phyloP scores from a whole-genome alignment of 1,140 invertebrate genomes.

The Drosophila asahinai region DNA sequence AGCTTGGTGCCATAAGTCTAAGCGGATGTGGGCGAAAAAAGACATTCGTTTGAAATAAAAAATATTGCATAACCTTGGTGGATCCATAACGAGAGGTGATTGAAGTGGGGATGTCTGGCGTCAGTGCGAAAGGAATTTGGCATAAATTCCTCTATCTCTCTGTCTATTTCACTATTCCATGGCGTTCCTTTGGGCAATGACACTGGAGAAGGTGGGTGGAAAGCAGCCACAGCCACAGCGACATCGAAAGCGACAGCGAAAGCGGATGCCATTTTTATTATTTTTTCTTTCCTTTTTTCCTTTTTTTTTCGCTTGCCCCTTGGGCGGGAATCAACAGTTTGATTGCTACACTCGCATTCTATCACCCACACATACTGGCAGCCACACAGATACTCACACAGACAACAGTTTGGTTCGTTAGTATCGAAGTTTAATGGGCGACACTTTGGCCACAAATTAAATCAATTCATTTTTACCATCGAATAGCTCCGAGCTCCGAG shows the following conservation, averaged over 20 bases:
- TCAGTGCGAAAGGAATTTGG: slow-evolving; percentile 42
- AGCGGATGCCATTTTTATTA: slow-evolving; percentile 52
- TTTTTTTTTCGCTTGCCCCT: slow-evolving; percentile 25
- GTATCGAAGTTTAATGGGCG: slow-evolving; percentile 44
- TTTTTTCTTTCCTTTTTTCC: slow-evolving; percentile 15
- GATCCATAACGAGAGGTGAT: slow-evolving; percentile 29
- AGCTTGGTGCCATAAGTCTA: background rate
- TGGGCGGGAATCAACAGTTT: slow-evolving; percentile 66
- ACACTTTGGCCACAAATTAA: slow-evolving; percentile 52
- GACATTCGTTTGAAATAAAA: slow-evolving; percentile 6
- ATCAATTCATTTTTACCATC: slow-evolving; percentile 45
- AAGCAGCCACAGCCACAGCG: background rate
- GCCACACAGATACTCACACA: background rate
- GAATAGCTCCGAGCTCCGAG: slow-evolving; percentile 10
- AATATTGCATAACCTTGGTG: slow-evolving; percentile 32
- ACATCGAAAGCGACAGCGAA: slow-evolving; percentile 32
- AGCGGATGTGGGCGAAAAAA: too few relatives aligned
- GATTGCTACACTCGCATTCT: slow-evolving; percentile 51
- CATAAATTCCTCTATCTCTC: slow-evolving; percentile 36
- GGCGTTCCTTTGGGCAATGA: slow-evolving; percentile 30
- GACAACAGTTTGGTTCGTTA: slow-evolving; percentile 53
- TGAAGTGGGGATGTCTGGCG: slow-evolving; percentile 33
- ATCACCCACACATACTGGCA: slow-evolving; percentile 22
- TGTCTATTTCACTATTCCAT: slow-evolving; percentile 22
- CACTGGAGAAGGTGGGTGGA: slow-evolving; percentile 15